These are phyloP conservation scores for Pyrrhosoma nymphula DNA, from an alignment of 2,888 invertebrate genomes.

Conservation along the genomic window DNA sequence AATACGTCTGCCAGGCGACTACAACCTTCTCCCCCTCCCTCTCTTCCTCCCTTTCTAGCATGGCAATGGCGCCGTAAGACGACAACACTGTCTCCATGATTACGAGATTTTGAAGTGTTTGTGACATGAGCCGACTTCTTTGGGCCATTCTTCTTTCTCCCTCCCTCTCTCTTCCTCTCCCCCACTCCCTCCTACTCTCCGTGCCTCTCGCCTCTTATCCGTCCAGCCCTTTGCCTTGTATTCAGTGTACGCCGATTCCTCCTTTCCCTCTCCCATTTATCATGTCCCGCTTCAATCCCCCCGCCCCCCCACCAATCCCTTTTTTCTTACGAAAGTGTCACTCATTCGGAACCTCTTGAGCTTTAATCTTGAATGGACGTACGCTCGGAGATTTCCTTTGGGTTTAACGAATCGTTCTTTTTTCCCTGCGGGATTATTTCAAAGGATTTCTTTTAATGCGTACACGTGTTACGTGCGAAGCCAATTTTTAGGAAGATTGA, in stretches of 20 bases:
- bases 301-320: background rate
- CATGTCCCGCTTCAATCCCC: background rate
- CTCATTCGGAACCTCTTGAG: background rate
- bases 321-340: background rate
- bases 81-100: conserved; percentile 66
- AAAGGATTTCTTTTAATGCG: no score
- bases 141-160: conserved; percentile 58
- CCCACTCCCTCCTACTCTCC: background rate
- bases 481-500: no score
- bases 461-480: no score
- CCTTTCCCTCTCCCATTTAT: background rate
- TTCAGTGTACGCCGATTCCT: background rate
- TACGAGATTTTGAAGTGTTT: conserved; percentile 61
- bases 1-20: background rate
- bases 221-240: background rate
- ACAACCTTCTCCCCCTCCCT: background rate
- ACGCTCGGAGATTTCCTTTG: background rate
- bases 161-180: background rate
- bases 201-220: conserved; percentile 18
- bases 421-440: background rate
- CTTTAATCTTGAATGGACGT: background rate
- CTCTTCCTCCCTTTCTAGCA: conserved; percentile 5
- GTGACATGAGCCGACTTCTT: conserved; percentile 59
- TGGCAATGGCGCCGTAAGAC: conserved; percentile 54
- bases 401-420: background rate